A percentile compares a stretch with the other conserved stretches of the same genome.
Conservation (phyloP, 1,140 invertebrate species). For the Aethina tumida region DNA sequence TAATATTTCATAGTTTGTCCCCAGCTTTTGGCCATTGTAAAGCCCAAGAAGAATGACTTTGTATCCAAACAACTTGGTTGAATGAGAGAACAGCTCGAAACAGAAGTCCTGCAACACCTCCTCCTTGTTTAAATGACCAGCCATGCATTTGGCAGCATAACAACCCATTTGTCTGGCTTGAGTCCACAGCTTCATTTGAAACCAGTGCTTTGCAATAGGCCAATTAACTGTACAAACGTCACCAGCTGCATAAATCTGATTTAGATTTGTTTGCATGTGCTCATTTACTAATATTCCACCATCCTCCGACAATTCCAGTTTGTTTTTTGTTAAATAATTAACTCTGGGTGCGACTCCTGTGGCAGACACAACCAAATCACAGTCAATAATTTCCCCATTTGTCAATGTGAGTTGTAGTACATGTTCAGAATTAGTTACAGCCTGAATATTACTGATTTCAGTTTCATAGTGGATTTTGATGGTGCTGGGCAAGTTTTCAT, state of each 20-base stretch:
- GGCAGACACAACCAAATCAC: constrained; percentile 92
- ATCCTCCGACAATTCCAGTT: constrained; percentile 55
- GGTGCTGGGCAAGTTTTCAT: constrained; percentile 36
- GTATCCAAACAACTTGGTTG: constrained; percentile 90
- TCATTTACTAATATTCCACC: constrained; percentile 75
- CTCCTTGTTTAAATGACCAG: constrained; percentile 49
- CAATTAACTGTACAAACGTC: constrained; percentile 82
- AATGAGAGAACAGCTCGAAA: constrained; percentile 95
- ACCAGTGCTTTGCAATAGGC: constrained; percentile 76
- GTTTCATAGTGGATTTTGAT: constrained; percentile 57
- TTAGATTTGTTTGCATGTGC: constrained; percentile 70
- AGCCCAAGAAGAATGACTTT: constrained; percentile 90
- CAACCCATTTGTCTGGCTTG: constrained; percentile 96
- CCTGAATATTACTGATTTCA: constrained; percentile 51
- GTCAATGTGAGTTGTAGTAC: constrained; percentile 63
- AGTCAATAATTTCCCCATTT: constrained; percentile 65
- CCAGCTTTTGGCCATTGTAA: constrained; percentile 87
- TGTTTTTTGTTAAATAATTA: constrained; percentile 43
- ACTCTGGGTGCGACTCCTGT: constrained; percentile 79
- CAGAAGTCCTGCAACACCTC: constrained; percentile 74
- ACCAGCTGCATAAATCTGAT: constrained; percentile 85
- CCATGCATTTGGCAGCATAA: constrained; percentile 89
- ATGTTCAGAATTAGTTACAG: constrained; percentile 37
- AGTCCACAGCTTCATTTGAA: constrained; percentile 95
- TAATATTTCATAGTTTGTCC: constrained; percentile 76